phyloP scores from a whole-genome alignment of 2,888 invertebrate species.

The Scelioninae gen. 1 region DNA sequence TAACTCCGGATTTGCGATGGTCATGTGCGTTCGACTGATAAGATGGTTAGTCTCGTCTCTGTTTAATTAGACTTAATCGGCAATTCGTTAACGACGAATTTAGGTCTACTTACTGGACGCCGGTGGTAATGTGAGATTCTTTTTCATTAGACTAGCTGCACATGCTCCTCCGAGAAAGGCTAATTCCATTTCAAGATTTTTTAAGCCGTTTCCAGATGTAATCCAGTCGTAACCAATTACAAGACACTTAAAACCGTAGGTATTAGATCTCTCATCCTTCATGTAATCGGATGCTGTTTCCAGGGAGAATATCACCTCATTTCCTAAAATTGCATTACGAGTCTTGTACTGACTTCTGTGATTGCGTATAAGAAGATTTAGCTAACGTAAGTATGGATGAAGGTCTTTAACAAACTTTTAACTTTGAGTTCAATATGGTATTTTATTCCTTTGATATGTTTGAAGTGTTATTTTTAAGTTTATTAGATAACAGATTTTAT shows the following conservation, averaged over 20 bases:
- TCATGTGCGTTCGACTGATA: not conserved
- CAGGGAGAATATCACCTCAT: slow-evolving; percentile 96
- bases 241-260: slow-evolving; percentile 92
- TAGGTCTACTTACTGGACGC: slow-evolving; percentile 85
- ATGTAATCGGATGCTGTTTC: slow-evolving; percentile 98
- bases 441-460: too few relatives aligned
- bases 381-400: not conserved
- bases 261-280: slow-evolving; percentile 93
- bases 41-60: not conserved
- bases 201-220: slow-evolving; percentile 86
- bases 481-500: too few relatives aligned
- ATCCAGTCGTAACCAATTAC: slow-evolving; percentile 93
- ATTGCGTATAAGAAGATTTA: not conserved
- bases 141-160: slow-evolving; percentile 94
- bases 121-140: slow-evolving; percentile 89
- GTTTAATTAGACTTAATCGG: slow-evolving; percentile 35
- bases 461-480: too few relatives aligned
- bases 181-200: slow-evolving; percentile 94
- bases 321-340: slow-evolving; percentile 87
- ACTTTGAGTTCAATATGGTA: too few relatives aligned
- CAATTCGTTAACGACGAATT: slow-evolving; percentile 11
- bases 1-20: slow-evolving; percentile 1
- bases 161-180: slow-evolving; percentile 96
- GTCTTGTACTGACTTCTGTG: slow-evolving; percentile 7
- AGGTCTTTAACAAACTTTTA: too few relatives aligned